phyloP scores from a whole-genome alignment of 2,888 invertebrate genomes.

The Barypeithes pellucidus region DNA sequence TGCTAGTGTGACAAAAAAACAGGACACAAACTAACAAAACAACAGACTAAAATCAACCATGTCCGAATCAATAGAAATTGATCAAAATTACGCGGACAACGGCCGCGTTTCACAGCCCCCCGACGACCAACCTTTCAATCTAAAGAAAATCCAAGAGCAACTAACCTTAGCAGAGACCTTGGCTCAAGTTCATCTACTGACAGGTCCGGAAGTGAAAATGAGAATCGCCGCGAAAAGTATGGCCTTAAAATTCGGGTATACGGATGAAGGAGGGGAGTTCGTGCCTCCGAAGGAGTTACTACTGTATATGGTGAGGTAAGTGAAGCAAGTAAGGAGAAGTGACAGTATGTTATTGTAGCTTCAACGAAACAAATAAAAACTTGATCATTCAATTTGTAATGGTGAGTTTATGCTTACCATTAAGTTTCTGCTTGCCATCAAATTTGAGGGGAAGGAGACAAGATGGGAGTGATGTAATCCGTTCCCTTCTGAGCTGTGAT shows the following conservation, averaged over 20 bases:
- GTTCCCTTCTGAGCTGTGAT: too few relatives aligned
- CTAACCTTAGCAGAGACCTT: constrained; percentile 75
- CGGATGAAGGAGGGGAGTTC: constrained; percentile 70
- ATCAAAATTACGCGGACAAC: background rate
- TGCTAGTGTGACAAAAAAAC: background rate
- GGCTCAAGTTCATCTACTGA: constrained; percentile 75
- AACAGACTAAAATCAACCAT: background rate
- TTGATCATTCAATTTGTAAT: too few relatives aligned
- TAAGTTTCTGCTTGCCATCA: too few relatives aligned
- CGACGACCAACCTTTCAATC: constrained; percentile 16
- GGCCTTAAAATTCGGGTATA: constrained; percentile 71
- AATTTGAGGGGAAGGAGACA: too few relatives aligned
- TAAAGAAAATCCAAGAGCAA: constrained; percentile 66
- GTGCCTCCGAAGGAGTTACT: constrained; percentile 77
- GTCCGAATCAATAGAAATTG: constrained; percentile 18
- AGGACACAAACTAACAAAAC: background rate
- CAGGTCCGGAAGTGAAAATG: constrained; percentile 74
- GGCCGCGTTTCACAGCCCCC: constrained; percentile 24
- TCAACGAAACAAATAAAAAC: too few relatives aligned
- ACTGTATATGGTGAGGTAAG: constrained; percentile 78
- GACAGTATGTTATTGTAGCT: too few relatives aligned
- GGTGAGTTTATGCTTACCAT: too few relatives aligned
- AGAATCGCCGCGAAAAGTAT: constrained; percentile 74
- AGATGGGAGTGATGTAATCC: too few relatives aligned
- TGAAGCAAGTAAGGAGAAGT: constrained; percentile 12